Evolutionary conservation across 1,140 invertebrate species (phyloP).

Genomic region (Aplysia californica): DNA sequence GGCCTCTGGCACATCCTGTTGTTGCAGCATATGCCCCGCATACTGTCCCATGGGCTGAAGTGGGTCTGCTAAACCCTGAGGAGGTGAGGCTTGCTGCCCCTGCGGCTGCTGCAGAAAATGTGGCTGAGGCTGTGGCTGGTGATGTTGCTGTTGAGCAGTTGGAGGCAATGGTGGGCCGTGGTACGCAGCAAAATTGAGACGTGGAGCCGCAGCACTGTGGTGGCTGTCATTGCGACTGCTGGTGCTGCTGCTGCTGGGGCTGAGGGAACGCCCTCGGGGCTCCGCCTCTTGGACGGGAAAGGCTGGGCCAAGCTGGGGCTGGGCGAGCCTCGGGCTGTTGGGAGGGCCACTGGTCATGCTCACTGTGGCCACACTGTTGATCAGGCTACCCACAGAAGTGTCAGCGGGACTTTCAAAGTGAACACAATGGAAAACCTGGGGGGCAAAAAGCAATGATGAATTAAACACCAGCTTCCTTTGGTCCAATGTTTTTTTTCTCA

Average conservation of each 20-base stretch:
- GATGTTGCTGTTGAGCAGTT: constrained; percentile 18
- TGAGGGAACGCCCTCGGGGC: not conserved
- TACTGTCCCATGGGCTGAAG: constrained; percentile 32
- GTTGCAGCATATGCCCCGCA: constrained; percentile 38
- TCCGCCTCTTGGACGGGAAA: not conserved
- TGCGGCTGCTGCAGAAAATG: not conserved
- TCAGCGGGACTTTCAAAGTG: constrained; percentile 92
- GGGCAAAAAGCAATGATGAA: constrained; percentile 10
- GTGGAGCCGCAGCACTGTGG: not conserved
- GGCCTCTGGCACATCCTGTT: constrained; percentile 50
- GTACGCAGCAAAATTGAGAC: not conserved
- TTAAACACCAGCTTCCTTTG: not conserved
- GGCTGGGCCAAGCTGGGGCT: not conserved
- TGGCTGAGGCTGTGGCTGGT: constrained; percentile 19
- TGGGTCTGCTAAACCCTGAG: constrained; percentile 28
- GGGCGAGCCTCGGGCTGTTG: constrained; percentile 18
- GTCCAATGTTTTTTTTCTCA: not conserved
- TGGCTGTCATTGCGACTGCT: constrained; percentile 8
- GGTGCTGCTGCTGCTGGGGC: constrained; percentile 15
- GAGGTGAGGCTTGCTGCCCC: constrained; percentile 21
- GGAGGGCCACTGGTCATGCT: constrained; percentile 13
- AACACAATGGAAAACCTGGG: constrained; percentile 95
- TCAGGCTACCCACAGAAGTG: constrained; percentile 19
- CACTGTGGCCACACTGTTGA: constrained; percentile 23
- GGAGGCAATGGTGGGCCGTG: constrained; percentile 11